Conservation (phyloP, 2,113 vertebrate genomes). For the Trichomycterus rosablanca region DNA sequence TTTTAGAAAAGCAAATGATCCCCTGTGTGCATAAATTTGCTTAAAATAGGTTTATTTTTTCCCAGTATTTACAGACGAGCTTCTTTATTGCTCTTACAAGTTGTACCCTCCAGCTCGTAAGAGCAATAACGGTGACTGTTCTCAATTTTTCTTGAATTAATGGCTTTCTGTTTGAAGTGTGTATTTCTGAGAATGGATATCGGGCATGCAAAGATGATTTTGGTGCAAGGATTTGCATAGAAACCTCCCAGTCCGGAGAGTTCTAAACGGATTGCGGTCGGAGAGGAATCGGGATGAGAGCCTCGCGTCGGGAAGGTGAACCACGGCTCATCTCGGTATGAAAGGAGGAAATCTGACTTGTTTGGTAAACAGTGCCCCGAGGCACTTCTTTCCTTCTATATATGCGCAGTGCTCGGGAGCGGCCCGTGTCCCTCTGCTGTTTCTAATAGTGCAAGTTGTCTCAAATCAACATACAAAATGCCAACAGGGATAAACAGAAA, state of each 20-base stretch:
- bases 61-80: slow-evolving; percentile 61
- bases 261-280: slow-evolving; percentile 66
- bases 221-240: slow-evolving; percentile 72
- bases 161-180: slow-evolving; percentile 71
- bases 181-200: slow-evolving; percentile 52
- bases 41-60: slow-evolving; percentile 33
- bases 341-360: slow-evolving; percentile 71
- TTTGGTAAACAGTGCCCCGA: slow-evolving; percentile 73
- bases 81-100: slow-evolving; percentile 43
- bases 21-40: slow-evolving; percentile 16
- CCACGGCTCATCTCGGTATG: slow-evolving; percentile 63
- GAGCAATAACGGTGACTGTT: slow-evolving; percentile 54
- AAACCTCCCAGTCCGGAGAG: slow-evolving; percentile 65
- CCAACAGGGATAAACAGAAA: slow-evolving; percentile 52
- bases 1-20: slow-evolving; percentile 24
- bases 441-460: slow-evolving; percentile 68
- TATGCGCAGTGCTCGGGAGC: slow-evolving; percentile 57
- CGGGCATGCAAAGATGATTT: slow-evolving; percentile 61
- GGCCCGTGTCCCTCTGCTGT: slow-evolving; percentile 60
- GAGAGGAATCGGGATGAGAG: slow-evolving; percentile 64
- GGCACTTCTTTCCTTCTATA: slow-evolving; percentile 62
- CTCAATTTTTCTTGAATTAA: slow-evolving; percentile 61
- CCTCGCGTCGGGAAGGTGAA: slow-evolving; percentile 65
- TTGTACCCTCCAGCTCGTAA: slow-evolving; percentile 53
- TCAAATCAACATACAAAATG: slow-evolving; percentile 67